Evolutionary conservation across 2,113 vertebrate species (phyloP), one percentile per base, ranked within the genome.

Genomic region (Trichechus manatus): DNA sequence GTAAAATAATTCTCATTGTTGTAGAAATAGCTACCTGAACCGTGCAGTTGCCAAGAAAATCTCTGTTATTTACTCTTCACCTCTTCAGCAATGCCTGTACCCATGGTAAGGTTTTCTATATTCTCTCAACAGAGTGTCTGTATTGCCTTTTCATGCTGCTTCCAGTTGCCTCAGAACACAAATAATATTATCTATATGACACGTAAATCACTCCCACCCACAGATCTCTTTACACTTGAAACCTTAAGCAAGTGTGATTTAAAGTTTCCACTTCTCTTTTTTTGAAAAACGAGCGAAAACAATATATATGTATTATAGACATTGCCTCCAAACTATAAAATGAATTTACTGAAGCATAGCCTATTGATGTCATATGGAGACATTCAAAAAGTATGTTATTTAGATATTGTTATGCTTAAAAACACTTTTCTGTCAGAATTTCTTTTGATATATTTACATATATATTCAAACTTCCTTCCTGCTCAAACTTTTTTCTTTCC

Each of bases 201-300:
- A 79, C 29, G 53, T 97, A 98, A 98, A 97, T 98, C 91, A 97
- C 84, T 98, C 93, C 90, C 77, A 96, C 96, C 97, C 96, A 98
- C 97, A 97, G 97, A 92, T 98, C 72, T 95, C 86, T 86, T 95
- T 97, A 97, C 97, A 97, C 92, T 83, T 98, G 94, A 98, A 97
- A 97, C 82, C 70, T 97, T 83, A 96, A 83, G 83, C 72, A 97
- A 98, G 87, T 11, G 0, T 98, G 95, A 98, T 97, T 98, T 97
- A 93, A 87, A 97, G 42, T 97, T 89, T 25, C 44, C 68, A 92
- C 70, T 96, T 86, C 25, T 96, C 77, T 95, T 96, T 87, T 87
- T 97, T 97, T 91, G 42, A 66, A 96, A 96, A 98, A 85, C 82
- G 85, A 95, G 87, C 83, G 96, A 88, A 96, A 95, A 59, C 81